phyloP scores from a whole-genome alignment of 2,888 invertebrate species.

The Scelioninae gen. 1 region DNA sequence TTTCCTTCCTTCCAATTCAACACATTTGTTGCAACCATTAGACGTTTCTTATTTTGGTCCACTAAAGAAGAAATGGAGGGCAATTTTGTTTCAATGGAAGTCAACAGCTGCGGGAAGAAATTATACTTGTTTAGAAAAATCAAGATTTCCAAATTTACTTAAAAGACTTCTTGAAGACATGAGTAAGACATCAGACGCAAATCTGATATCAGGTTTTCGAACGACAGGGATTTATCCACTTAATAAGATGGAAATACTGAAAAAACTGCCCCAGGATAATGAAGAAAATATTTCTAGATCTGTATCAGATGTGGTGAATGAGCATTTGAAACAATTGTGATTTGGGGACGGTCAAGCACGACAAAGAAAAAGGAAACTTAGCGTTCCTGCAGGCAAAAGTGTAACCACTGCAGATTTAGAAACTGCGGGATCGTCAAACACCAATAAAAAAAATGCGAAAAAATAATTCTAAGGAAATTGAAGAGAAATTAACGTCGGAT shows the following conservation, averaged over 20 bases:
- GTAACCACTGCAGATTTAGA: slow-evolving; percentile 9
- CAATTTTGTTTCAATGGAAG: slow-evolving; percentile 18
- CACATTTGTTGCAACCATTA: slow-evolving; percentile 9
- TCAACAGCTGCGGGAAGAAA: not conserved
- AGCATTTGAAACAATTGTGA: slow-evolving; percentile 8
- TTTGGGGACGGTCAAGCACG: not conserved
- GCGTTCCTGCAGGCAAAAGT: slow-evolving; percentile 37
- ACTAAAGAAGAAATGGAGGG: slow-evolving; percentile 4
- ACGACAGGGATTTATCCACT: slow-evolving; percentile 19
- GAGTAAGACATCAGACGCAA: not conserved
- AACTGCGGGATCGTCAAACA: slow-evolving; percentile 1
- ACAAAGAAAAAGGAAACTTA: slow-evolving; percentile 20
- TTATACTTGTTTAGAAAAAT: slow-evolving; percentile 2
- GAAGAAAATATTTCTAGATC: not conserved
- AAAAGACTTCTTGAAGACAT: not conserved
- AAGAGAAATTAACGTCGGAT: not conserved
- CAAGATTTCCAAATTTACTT: slow-evolving; percentile 10
- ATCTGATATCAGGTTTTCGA: slow-evolving; percentile 14
- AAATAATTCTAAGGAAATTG: not conserved
- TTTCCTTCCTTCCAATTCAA: slow-evolving; percentile 10
- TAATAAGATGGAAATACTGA: not conserved
- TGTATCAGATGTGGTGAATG: slow-evolving; percentile 6
- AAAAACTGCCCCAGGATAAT: slow-evolving; percentile 25
- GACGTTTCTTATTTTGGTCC: slow-evolving; percentile 19
- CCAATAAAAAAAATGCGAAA: not conserved